phyloP scores from a whole-genome alignment of 2,113 vertebrate species.

The Paracanthobrama guichenoti region DNA sequence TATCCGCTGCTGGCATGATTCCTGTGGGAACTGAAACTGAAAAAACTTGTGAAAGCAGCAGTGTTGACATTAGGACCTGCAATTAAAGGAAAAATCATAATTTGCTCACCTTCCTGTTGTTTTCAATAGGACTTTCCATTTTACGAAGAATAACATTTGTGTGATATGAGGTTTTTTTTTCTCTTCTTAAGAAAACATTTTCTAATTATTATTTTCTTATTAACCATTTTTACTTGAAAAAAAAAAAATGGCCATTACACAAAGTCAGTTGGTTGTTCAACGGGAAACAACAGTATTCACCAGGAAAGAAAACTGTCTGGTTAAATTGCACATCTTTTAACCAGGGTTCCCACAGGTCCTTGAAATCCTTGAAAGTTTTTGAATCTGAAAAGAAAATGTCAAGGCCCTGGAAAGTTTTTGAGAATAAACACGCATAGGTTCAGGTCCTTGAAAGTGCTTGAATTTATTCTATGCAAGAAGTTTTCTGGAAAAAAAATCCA shows the following conservation, averaged over 20 bases:
- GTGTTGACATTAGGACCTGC: neutral
- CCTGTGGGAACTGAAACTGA: slow-evolving; percentile 9
- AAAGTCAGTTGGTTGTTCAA: neutral
- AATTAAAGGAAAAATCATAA: neutral
- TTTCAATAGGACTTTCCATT: neutral
- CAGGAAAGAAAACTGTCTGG: neutral
- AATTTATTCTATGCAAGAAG: too few relatives aligned
- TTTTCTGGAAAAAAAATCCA: too few relatives aligned
- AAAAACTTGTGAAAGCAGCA: slow-evolving; percentile 6
- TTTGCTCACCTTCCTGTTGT: neutral
- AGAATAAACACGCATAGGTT: too few relatives aligned
- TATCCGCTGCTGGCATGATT: slow-evolving; percentile 22
- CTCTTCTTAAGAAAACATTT: too few relatives aligned
- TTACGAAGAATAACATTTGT: neutral
- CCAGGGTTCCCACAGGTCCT: too few relatives aligned
- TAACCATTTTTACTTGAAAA: neutral
- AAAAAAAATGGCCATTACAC: neutral
- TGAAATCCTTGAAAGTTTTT: too few relatives aligned
- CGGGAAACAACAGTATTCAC: neutral
- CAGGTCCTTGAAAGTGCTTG: too few relatives aligned
- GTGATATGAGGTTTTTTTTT: neutral
- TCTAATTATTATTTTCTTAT: neutral
- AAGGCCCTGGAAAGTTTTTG: too few relatives aligned
- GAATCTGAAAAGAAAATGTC: too few relatives aligned
- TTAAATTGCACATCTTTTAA: neutral